Conservation (phyloP, 2,113 vertebrate genomes). For the Cephalopterus ornatus region DNA sequence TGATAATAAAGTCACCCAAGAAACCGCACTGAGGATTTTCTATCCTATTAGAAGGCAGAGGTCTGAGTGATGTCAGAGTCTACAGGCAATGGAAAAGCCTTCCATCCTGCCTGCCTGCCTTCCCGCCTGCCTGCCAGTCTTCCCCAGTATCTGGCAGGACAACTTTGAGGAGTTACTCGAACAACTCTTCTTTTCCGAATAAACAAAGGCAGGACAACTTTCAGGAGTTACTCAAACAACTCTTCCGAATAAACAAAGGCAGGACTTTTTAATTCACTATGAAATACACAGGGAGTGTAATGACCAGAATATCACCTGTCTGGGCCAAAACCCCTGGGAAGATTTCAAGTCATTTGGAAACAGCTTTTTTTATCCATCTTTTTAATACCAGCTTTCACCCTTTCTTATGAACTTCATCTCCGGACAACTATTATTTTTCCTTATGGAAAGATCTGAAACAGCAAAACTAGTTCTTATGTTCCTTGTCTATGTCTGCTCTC, state of each 20-base stretch:
- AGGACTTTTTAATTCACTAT: background rate
- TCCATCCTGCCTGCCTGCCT: background rate
- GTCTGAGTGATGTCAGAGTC: background rate
- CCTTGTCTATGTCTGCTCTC: background rate
- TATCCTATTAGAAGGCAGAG: background rate
- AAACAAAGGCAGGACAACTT: background rate
- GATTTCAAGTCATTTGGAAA: background rate
- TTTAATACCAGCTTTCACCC: background rate
- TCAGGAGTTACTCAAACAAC: background rate
- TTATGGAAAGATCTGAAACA: background rate
- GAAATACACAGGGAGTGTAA: background rate
- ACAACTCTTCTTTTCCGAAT: background rate
- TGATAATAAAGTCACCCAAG: background rate
- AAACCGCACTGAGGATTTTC: background rate
- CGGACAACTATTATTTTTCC: background rate
- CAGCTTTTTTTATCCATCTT: background rate
- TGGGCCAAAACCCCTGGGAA: background rate
- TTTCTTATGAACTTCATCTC: background rate
- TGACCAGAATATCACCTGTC: background rate
- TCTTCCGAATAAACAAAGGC: background rate
- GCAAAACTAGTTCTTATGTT: background rate
- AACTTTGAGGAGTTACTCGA: background rate
- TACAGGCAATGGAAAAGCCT: background rate
- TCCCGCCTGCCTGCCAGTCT: no score
- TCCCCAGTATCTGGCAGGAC: background rate